These are phyloP conservation scores for Pinctada fucata DNA, from an alignment of 2,888 invertebrate genomes.

Conservation along the genomic window DNA sequence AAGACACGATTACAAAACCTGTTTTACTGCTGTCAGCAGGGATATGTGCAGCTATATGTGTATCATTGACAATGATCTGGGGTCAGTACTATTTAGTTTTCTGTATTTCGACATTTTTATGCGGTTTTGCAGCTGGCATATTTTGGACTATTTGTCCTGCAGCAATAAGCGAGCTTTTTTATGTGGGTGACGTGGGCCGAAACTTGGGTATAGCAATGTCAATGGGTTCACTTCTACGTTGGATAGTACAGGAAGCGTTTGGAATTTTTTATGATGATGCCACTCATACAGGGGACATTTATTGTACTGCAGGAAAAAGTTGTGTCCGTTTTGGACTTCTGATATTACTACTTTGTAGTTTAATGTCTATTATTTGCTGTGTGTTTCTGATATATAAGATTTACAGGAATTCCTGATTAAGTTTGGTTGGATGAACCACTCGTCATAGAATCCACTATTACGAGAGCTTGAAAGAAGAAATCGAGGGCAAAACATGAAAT, in stretches of 20 bases:
- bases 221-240: conserved; percentile 44
- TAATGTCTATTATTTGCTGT: conserved; percentile 13
- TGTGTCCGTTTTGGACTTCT: conserved; percentile 48
- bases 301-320: conserved; percentile 43
- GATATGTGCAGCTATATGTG: conserved; percentile 33
- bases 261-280: conserved; percentile 52
- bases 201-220: conserved; percentile 56
- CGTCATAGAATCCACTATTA: too few species aligned
- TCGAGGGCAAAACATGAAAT: too few species aligned
- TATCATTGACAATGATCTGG: conserved; percentile 37
- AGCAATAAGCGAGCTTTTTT: conserved; percentile 51
- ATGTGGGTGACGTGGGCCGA: conserved; percentile 48
- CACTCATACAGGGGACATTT: conserved; percentile 8
- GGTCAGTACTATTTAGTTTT: conserved; percentile 38
- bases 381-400: too few species aligned
- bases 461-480: too few species aligned
- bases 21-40: conserved; percentile 41
- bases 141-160: conserved; percentile 51
- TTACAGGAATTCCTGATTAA: too few species aligned
- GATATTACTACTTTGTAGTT: conserved; percentile 36
- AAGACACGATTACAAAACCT: conserved; percentile 43
- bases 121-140: conserved; percentile 46
- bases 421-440: too few species aligned
- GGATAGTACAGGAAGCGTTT: conserved; percentile 46
- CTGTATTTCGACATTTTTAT: conserved; percentile 44